Evolutionary conservation across 2,888 invertebrate genomes (phyloP).

Genomic region (Malthinus flaveolus): DNA sequence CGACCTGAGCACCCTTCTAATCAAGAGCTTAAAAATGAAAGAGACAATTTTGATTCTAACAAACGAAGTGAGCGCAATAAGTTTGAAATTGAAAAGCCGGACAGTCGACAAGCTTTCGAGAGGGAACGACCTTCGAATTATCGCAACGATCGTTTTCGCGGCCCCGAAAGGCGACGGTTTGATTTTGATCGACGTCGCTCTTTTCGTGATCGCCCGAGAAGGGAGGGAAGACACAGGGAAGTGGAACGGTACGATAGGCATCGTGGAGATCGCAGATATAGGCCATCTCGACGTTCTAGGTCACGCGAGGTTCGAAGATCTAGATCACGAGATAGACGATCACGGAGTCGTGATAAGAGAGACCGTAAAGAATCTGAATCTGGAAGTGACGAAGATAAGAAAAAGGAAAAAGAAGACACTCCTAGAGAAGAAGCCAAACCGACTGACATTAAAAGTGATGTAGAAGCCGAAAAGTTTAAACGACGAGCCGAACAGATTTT

Average conservation of each 20-base stretch:
- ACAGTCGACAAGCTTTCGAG: constrained; percentile 32
- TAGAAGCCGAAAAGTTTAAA: constrained; percentile 46
- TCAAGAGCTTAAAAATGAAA: constrained; percentile 12
- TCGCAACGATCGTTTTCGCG: constrained; percentile 34
- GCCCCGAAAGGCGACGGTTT: constrained; percentile 37
- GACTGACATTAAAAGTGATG: constrained; percentile 39
- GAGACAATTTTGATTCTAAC: constrained; percentile 32
- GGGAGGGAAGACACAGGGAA: constrained; percentile 27
- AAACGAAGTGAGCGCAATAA: constrained; percentile 46
- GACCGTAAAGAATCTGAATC: constrained; percentile 35
- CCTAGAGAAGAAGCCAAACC: constrained; percentile 29
- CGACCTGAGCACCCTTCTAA: constrained; percentile 45
- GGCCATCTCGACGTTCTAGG: constrained; percentile 39
- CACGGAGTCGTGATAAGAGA: constrained; percentile 45
- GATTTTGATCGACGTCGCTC: constrained; percentile 28
- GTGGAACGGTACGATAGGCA: constrained; percentile 20
- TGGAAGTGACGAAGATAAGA: constrained; percentile 17
- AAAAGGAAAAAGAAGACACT: constrained; percentile 10
- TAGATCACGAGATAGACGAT: constrained; percentile 48
- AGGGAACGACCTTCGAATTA: background rate
- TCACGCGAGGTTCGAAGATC: constrained; percentile 42
- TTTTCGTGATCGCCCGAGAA: constrained; percentile 19
- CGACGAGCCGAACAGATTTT: constrained; percentile 56
- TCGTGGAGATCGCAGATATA: constrained; percentile 16
- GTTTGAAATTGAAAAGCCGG: constrained; percentile 49